These are phyloP conservation scores for Amphimedon queenslandica DNA, from an alignment of 37 sponge, comb jelly and placozoan species.

Conservation along the genomic window DNA sequence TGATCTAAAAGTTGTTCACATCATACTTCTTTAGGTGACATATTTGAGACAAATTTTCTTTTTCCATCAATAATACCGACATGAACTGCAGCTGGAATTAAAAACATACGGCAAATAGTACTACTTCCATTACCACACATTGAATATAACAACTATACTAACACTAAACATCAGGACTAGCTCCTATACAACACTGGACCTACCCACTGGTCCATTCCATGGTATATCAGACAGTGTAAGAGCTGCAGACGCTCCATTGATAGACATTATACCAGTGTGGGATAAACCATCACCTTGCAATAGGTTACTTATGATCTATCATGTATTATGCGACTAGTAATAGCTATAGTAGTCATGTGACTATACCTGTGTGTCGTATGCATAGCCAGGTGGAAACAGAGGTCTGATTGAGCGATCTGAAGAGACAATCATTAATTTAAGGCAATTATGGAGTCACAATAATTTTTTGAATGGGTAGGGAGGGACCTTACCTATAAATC, in stretches of 20 bases:
- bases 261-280: slow-evolving; percentile 55
- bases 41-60: slow-evolving; percentile 57
- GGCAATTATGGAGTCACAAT: neutral
- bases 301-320: slow-evolving; percentile 59
- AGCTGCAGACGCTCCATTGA: slow-evolving; percentile 85
- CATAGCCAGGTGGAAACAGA: slow-evolving; percentile 50
- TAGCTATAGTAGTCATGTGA: too few relatives aligned
- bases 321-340: neutral
- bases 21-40: slow-evolving; percentile 29
- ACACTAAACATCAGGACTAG: neutral
- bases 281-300: slow-evolving; percentile 47
- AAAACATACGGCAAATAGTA: too few relatives aligned
- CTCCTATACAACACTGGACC: neutral
- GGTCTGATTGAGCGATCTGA: slow-evolving; percentile 63
- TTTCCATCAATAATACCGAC: slow-evolving; percentile 37
- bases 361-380: slow-evolving; percentile 64
- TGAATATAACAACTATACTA: neutral
- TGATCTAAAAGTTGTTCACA: neutral
- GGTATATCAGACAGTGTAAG: slow-evolving; percentile 72
- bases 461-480: neutral
- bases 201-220: slow-evolving; percentile 68
- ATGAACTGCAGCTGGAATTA: slow-evolving; percentile 50
- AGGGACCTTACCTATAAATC: slow-evolving; percentile 46
- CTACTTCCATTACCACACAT: neutral
- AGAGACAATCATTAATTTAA: neutral